These are phyloP conservation scores for Furcifer pardalis DNA, from an alignment of 2,797 vertebrate genomes.

Conservation along the genomic window DNA sequence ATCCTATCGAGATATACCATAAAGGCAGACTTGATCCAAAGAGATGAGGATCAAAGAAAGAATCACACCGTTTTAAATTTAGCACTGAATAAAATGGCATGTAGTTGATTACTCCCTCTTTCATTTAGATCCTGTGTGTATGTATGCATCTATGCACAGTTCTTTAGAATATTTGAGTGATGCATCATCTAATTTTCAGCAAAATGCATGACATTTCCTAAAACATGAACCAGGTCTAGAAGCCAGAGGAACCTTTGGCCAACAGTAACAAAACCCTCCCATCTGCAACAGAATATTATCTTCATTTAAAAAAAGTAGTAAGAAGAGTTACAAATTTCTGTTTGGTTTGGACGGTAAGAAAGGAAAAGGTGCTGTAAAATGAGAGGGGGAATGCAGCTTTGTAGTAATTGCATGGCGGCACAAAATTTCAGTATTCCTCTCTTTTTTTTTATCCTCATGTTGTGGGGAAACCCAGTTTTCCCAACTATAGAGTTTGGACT, in stretches of 20 bases:
- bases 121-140: neutral
- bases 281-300: neutral
- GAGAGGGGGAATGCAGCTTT: neutral
- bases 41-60: neutral
- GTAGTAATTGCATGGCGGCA: neutral
- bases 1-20: neutral
- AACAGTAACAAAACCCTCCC: neutral
- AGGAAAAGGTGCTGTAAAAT: neutral
- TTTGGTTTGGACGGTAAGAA: neutral
- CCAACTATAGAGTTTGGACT: neutral
- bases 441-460: constrained; percentile 9
- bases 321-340: neutral
- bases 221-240: neutral
- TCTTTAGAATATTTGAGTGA: neutral
- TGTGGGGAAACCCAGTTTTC: neutral
- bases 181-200: neutral
- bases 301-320: neutral
- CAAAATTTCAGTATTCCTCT: neutral
- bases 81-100: neutral
- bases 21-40: neutral
- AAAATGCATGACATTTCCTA: neutral
- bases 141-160: neutral
- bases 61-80: neutral
- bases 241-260: neutral
- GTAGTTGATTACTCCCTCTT: neutral